Base-by-base conservation (phyloP, 2,797 vertebrate genomes). In the Rhabdomys pumilio region DNA sequence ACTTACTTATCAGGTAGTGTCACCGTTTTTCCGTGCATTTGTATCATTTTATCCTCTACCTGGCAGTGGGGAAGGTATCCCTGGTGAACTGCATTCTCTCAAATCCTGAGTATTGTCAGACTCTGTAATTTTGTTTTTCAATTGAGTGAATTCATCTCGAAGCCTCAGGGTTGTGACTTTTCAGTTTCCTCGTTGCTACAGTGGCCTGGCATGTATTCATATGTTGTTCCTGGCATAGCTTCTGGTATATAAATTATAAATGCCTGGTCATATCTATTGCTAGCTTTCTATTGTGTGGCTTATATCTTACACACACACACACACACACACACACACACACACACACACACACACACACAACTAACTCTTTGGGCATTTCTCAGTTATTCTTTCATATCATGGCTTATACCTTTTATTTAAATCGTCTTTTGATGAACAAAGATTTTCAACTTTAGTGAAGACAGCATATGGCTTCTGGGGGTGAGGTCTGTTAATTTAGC, bases 71-170 rank as follows among this genome's bases (percentile, higher is more conserved):
- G 80, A 72, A 89, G 59, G 53, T 89, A 76, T 24, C n/a, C 4
- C 55, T 6, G 12, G 79, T 88, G 85, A 57, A 61, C 7, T 10
- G 0, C 2, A 69, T 93, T 86, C 53, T 93, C 59, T 63, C 2
- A 11, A 86, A 73, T 44, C 55, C 24, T 31, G 61, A 76, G 6
- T 82, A 50, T 88, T 77, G 6, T 77, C 34, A 90, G 67, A 53
- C 34, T 89, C 90, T 22, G 75, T 76, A 17, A 84, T 93, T 96
- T 96, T 73, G 79, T 82, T 93, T 97, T 96, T 80, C n/a, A 81
- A 1, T 34, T 90, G 90, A 59, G 47, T 81, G 86, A 87, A 67
- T 57, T 5, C 31, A 50, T 75, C 65, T 22, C 82, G n/a, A 94
- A 90, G 41, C 83, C 26, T 90, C 0, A 0, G 92, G 22, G 14